Evolutionary conservation across 1,140 invertebrate genomes (phyloP).

Genomic region (Meteorus sp.): DNA sequence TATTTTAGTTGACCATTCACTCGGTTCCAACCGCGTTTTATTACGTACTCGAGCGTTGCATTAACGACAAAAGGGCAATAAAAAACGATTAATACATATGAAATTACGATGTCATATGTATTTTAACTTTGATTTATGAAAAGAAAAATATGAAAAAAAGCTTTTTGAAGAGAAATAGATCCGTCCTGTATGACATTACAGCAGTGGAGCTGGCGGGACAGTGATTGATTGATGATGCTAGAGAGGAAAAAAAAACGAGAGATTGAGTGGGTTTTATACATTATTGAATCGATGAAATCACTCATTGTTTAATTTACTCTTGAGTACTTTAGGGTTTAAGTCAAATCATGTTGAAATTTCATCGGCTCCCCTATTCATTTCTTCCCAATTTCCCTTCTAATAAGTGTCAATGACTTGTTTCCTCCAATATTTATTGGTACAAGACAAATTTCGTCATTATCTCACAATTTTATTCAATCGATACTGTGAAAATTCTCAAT

Average conservation of each 20-base stretch:
- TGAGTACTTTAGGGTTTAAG: background rate
- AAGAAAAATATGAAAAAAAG: background rate
- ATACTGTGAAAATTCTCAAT: too few relatives aligned
- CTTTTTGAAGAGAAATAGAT: too few relatives aligned
- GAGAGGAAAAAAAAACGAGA: background rate
- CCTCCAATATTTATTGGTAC: too few relatives aligned
- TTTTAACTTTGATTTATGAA: background rate
- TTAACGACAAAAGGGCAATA: slow-evolving; percentile 11
- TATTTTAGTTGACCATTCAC: too few relatives aligned
- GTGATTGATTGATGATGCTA: slow-evolving; percentile 6
- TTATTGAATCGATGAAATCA: too few relatives aligned
- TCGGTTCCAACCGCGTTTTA: slow-evolving; percentile 6
- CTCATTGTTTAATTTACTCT: background rate
- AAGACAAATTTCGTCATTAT: too few relatives aligned
- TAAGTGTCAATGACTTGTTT: slow-evolving; percentile 10
- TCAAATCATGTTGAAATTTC: background rate
- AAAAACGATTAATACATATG: slow-evolving; percentile 11
- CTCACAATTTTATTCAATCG: too few relatives aligned
- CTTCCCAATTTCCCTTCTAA: too few relatives aligned
- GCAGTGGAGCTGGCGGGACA: background rate
- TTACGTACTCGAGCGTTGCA: slow-evolving; percentile 10
- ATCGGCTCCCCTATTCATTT: background rate
- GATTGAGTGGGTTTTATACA: background rate
- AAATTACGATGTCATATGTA: slow-evolving; percentile 4
- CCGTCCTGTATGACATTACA: too few relatives aligned